Evolutionary conservation across 64 coral and sea anemone species (phyloP).

Genomic region (Dendronephthya gigantea): DNA sequence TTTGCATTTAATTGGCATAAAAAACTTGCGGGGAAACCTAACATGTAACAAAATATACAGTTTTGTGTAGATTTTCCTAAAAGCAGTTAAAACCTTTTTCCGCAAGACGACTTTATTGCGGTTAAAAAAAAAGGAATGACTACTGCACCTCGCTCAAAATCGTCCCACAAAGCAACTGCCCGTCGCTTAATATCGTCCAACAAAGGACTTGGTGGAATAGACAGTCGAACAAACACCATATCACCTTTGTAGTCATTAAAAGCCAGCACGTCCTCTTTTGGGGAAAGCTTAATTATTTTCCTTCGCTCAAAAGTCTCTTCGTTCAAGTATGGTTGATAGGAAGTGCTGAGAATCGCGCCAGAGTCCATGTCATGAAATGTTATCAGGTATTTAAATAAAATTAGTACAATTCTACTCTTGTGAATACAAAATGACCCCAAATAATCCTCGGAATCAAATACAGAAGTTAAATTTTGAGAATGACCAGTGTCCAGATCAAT

Average conservation of each 20-base stretch:
- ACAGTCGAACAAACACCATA: background rate
- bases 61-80: too few species aligned
- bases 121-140: too few species aligned
- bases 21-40: too few species aligned
- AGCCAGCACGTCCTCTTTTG: background rate
- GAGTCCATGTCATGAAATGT: background rate
- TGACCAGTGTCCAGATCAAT: background rate
- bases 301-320: background rate
- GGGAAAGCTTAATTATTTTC: background rate
- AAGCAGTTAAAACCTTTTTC: too few species aligned
- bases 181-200: too few species aligned
- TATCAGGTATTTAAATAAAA: background rate
- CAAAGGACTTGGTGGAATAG: background rate
- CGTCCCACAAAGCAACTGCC: too few species aligned
- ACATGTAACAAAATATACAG: too few species aligned
- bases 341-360: background rate
- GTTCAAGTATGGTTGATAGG: background rate
- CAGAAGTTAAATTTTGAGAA: background rate
- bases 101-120: too few species aligned
- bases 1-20: too few species aligned
- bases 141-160: too few species aligned
- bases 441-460: background rate
- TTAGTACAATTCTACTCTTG: background rate
- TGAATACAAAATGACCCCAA: background rate
- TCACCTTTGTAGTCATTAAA: background rate